Base-by-base conservation (phyloP, 1,140 invertebrate species). In the Scaptomyza hsui region DNA sequence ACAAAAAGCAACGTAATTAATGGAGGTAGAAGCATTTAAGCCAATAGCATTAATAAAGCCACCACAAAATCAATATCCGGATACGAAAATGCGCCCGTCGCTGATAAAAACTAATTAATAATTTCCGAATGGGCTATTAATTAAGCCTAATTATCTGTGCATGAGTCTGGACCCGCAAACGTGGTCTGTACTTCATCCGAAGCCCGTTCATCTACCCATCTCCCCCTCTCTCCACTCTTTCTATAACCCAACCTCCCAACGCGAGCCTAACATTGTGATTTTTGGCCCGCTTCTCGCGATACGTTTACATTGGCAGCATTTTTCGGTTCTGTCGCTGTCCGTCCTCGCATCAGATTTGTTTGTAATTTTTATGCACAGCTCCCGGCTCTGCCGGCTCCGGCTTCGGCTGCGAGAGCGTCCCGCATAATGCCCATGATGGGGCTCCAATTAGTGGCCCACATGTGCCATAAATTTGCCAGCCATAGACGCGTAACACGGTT, bases 111-210 rank as follows among this genome's bases (percentile, higher is more conserved):
- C 89, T 91, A 91, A 91, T 91, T 91, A 91, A 91, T 91, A 91
- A 91, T 91, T 91, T 91, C 83, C 89, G 89, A 91, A 91, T 91
- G 90, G 90, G 83, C 90, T 91, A 91, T 91, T 91, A 91, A 91
- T 91, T 90, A 91, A 91, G 88, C 86, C 90, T 91, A 91, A 91
- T 91, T 91, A 91, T 90, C 78, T 86, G 81, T 86, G 81, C 81
- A 85, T 86, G 81, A 75, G 81, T 74, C 80, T 60, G 80, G 78
- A 83, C 75, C 79, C 78, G 78, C 79, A 82, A 77, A 1, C 77
- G 82, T 77, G 78, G 81, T 82, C 69, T 55, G 78, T 79, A 72
- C 78, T 65, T 71, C 47, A 51, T 57, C 55, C 42, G 49, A 48
- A 29, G 42, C 16, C 52, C 56, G 26, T 35, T 19, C 12, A 10